phyloP scores from a whole-genome alignment of 2,113 vertebrate species.

The Ploceus nigricollis region DNA sequence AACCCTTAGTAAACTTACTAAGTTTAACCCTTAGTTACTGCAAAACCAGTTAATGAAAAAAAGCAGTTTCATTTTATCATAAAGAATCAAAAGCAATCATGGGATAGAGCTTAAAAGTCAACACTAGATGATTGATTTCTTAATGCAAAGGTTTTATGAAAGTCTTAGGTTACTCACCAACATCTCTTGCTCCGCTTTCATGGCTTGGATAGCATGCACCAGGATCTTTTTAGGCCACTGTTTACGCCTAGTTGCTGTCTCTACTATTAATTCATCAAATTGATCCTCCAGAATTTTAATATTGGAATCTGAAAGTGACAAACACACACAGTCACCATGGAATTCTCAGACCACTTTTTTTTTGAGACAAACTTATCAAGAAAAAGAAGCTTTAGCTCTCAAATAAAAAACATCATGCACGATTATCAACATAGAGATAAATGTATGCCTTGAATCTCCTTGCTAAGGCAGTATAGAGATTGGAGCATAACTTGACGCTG shows the following conservation, averaged over 20 bases:
- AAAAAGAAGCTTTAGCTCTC: neutral
- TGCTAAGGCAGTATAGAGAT: neutral
- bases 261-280: slow-evolving; percentile 86
- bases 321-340: neutral
- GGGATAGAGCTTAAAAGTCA: neutral
- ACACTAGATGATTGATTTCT: neutral
- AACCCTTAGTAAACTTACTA: neutral
- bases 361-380: neutral
- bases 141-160: neutral
- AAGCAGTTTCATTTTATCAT: neutral
- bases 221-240: slow-evolving; percentile 83
- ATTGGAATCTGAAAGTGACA: slow-evolving; percentile 62
- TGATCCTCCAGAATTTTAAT: slow-evolving; percentile 79
- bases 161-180: slow-evolving; percentile 75
- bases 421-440: neutral
- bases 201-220: slow-evolving; percentile 74
- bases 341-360: neutral
- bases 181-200: slow-evolving; percentile 84
- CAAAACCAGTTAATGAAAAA: neutral
- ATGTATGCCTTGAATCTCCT: neutral
- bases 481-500: neutral
- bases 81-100: neutral
- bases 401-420: neutral
- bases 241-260: slow-evolving; percentile 80
- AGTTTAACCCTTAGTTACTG: neutral